phyloP scores from a whole-genome alignment of 2,797 vertebrate genomes.

The Morus bassanus region DNA sequence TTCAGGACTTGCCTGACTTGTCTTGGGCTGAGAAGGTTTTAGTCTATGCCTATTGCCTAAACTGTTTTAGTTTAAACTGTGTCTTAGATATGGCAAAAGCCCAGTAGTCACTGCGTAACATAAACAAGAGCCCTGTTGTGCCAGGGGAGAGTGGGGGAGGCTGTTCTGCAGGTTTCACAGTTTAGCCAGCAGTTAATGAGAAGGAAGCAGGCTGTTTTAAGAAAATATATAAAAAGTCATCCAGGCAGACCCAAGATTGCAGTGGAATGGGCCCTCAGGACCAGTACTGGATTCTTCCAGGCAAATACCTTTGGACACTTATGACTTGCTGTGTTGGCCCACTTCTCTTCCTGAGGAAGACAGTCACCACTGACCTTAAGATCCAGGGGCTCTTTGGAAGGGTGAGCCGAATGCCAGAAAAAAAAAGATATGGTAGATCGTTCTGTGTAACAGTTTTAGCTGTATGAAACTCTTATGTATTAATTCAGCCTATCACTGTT shows the following conservation, averaged over 20 bases:
- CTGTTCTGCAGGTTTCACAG: background rate
- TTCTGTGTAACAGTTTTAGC: background rate
- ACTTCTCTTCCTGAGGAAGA: background rate
- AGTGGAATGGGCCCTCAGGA: background rate
- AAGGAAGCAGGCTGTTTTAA: background rate
- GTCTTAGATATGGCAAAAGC: background rate
- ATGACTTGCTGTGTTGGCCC: background rate
- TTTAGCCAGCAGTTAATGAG: background rate
- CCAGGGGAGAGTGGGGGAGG: rapidly evolving
- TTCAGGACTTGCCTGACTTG: background rate
- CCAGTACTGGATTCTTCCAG: background rate
- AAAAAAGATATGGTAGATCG: background rate
- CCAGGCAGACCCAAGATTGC: background rate
- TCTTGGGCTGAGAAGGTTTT: background rate
- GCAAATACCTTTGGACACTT: background rate
- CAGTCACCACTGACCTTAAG: background rate
- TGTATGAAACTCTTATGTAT: background rate
- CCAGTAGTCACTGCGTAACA: background rate
- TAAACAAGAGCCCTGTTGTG: background rate
- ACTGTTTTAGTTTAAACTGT: background rate
- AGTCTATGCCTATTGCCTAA: background rate
- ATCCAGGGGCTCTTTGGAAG: background rate
- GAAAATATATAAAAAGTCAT: background rate
- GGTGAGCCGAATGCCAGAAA: background rate
- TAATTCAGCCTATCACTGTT: background rate